Percentiles rank a stretch among this genome's conserved stretches.
These are phyloP conservation scores for Oscheius sp. DNA, from an alignment of 2,888 invertebrate genomes.

Conservation along the genomic window DNA sequence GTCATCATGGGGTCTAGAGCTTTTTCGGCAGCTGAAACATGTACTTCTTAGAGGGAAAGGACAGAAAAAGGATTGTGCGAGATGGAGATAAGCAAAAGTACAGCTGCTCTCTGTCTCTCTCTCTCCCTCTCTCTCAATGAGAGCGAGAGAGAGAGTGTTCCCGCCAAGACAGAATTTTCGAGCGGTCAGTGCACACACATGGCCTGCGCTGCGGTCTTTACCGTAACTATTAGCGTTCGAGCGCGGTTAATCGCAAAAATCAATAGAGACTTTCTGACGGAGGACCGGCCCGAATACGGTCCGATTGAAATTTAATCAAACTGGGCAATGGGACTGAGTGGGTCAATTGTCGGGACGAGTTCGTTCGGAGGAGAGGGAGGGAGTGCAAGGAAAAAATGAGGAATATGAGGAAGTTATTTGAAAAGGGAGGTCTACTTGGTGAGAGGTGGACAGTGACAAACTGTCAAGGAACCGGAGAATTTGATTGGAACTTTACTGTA, in stretches of 20 bases:
- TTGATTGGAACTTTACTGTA: no score
- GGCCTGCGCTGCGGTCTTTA: constrained; percentile 29
- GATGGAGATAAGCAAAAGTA: background rate
- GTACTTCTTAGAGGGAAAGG: background rate
- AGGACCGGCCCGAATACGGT: no score
- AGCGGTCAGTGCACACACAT: constrained; percentile 20
- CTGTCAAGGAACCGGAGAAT: no score
- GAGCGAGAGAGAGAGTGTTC: background rate
- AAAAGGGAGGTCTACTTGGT: no score
- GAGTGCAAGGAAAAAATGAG: no score
- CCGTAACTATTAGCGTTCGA: constrained; percentile 28
- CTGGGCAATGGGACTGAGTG: no score
- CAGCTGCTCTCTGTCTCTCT: background rate
- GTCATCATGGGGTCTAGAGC: background rate
- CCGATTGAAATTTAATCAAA: no score
- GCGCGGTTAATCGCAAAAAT: constrained; percentile 32
- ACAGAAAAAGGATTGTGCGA: background rate
- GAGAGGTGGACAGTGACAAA: no score
- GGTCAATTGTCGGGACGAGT: no score
- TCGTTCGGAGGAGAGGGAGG: no score
- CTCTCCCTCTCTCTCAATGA: background rate
- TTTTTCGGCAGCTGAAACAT: background rate
- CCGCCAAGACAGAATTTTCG: constrained; percentile 12
- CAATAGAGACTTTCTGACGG: background rate
- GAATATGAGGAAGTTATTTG: no score